Evolutionary conservation across 92 coral and sea anemone species (phyloP), one percentile per base, ranked within the genome.

Genomic region (Siderastrea radians): DNA sequence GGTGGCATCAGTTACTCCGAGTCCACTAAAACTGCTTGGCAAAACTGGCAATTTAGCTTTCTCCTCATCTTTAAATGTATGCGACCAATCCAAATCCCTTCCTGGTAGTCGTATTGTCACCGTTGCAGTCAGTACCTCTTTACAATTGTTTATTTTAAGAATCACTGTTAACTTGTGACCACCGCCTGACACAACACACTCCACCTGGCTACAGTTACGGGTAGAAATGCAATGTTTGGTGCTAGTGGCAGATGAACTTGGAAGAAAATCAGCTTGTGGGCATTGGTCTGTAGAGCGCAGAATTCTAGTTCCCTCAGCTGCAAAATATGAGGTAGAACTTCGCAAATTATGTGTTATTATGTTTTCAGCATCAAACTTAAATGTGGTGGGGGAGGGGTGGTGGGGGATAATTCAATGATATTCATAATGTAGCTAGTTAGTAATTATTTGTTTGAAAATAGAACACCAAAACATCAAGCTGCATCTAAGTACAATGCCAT

Each of bases 41-140:
- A 15, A 2, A 7, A 26, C 61, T 5, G 67, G 67, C 44, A 81
- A 46, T 49, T 53, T 54, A 44, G 76, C 55, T 54, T 81, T 69
- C 54, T 81, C 86, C 14, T 77, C 86, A 81, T 81, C 78, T 58
- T 16, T 9, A 15, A 81, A 70, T 38, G 54, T 52, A 15, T 55
- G 66, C 7, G 77, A 53, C 86, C 86, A 81, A 72, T 57, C 49
- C 10, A 70, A 47, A 6, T 53, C 16, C 8, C 6, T 10, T 26
- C 47, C 66, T 38, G 53, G 67, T 49, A 54, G 55, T 15, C 43
- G 6, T 15, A 68, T 5, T 68, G 19, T 44, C 2, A 81, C 67
- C 3, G 63, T 43, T 8, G 63, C 86, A 0, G 44, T 70, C 10
- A 45, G 54, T 38, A 77, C 49, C 43, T 55, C 48, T 6, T 46